Conservation (phyloP, 2,888 invertebrate species). For the Blastobasis lacticolella region DNA sequence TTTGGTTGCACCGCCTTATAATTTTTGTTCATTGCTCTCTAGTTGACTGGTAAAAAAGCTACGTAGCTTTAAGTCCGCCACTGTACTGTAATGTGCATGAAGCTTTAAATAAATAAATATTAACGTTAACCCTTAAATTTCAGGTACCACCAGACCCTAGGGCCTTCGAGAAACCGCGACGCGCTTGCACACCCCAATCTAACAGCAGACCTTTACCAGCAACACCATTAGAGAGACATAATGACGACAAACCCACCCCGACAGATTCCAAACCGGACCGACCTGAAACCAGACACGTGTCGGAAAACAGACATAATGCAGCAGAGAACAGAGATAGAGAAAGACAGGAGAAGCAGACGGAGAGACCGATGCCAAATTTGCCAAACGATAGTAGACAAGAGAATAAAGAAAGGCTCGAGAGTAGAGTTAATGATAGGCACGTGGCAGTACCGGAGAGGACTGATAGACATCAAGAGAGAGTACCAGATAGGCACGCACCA, state of each 20-base stretch:
- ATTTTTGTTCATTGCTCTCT: too few relatives aligned
- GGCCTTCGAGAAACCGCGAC: conserved; percentile 61
- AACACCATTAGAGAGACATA: conserved; percentile 45
- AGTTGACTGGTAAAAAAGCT: too few relatives aligned
- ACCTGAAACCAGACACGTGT: conserved; percentile 5
- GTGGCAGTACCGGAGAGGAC: conserved; percentile 4
- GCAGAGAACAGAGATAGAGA: not conserved
- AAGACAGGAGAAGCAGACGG: conserved; percentile 12
- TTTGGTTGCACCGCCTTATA: too few relatives aligned
- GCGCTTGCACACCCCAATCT: conserved; percentile 61
- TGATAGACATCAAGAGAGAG: conserved; percentile 7
- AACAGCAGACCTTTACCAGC: conserved; percentile 62
- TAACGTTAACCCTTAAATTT: conserved; percentile 3
- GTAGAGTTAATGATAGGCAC: too few relatives aligned
- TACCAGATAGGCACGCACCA: not conserved
- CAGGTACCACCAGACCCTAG: conserved; percentile 64
- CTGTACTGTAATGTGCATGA: too few relatives aligned
- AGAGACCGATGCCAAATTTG: conserved; percentile 9
- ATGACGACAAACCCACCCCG: conserved; percentile 19
- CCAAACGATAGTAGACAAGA: conserved; percentile 13
- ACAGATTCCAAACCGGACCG: conserved; percentile 19
- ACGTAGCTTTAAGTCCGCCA: too few relatives aligned
- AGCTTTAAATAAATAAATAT: too few relatives aligned
- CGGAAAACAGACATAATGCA: not conserved
- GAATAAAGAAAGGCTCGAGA: conserved; percentile 7